Conservation (phyloP, 2,797 vertebrate genomes). For the Peromyscus eremicus region DNA sequence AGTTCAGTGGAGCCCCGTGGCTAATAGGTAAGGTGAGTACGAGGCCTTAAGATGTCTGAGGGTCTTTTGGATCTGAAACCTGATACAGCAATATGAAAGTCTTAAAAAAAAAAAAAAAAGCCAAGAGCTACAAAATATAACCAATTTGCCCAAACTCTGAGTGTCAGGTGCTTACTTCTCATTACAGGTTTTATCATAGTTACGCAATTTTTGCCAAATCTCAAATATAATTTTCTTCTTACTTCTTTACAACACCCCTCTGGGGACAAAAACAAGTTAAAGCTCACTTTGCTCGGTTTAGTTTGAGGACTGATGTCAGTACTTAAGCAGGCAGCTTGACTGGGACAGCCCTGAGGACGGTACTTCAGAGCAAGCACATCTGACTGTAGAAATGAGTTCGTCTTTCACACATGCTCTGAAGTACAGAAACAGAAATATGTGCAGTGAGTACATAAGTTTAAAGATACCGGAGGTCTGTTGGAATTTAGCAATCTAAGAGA, state of each 20-base stretch:
- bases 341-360: neutral
- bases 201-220: neutral
- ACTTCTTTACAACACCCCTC: conserved; percentile 32
- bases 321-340: neutral
- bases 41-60: neutral
- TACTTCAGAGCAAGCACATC: neutral
- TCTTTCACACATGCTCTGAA: neutral
- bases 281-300: conserved; percentile 29
- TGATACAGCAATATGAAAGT: neutral
- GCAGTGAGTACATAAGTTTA: neutral
- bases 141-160: neutral
- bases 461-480: neutral
- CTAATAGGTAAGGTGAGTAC: neutral
- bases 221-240: conserved; percentile 45
- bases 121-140: conserved; percentile 34
- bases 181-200: conserved; percentile 34
- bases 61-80: neutral
- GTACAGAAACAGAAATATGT: neutral
- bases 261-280: conserved; percentile 1
- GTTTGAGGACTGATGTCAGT: conserved; percentile 13
- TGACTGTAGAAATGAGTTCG: neutral
- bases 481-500: conserved; percentile 49
- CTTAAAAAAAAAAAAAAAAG: neutral
- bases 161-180: neutral
- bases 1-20: neutral